phyloP scores from a whole-genome alignment of 2,888 invertebrate species.

The Cryptus armator region DNA sequence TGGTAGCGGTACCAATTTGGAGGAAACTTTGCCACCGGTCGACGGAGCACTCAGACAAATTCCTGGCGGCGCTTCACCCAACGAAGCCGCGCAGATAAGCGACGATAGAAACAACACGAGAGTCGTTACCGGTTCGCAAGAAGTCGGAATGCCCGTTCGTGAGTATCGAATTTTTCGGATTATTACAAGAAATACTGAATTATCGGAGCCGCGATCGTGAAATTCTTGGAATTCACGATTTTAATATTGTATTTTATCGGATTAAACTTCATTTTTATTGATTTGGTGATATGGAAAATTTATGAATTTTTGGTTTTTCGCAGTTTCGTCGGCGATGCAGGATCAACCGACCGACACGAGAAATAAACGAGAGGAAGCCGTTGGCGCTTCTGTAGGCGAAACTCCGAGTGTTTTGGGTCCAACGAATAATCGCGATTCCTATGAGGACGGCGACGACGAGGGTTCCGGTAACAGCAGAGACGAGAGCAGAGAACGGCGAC shows the following conservation, averaged over 20 bases:
- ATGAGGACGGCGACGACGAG: constrained; percentile 83
- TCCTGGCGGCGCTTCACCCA: constrained; percentile 82
- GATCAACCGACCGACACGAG: constrained; percentile 79
- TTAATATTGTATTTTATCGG: neutral
- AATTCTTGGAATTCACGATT: neutral
- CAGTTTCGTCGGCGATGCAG: constrained; percentile 74
- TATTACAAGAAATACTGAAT: too few relatives aligned
- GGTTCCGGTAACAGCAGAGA: constrained; percentile 82
- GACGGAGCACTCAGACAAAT: constrained; percentile 79
- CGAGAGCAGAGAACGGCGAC: constrained; percentile 81
- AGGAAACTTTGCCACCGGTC: constrained; percentile 74
- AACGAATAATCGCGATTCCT: constrained; percentile 80
- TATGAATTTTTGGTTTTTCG: constrained; percentile 24
- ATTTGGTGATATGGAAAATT: neutral
- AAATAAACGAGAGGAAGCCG: constrained; percentile 83
- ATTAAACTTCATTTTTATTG: neutral
- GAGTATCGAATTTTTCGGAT: constrained; percentile 65
- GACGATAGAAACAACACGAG: constrained; percentile 79
- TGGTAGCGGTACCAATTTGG: constrained; percentile 79
- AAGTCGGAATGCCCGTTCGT: constrained; percentile 75
- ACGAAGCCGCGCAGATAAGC: constrained; percentile 74
- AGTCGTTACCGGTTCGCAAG: constrained; percentile 83
- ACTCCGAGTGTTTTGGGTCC: constrained; percentile 74
- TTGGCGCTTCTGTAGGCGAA: constrained; percentile 81
- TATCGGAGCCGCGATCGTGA: neutral